These are phyloP conservation scores for Proales similis DNA, from an alignment of 1,140 invertebrate species.

Conservation along the genomic window DNA sequence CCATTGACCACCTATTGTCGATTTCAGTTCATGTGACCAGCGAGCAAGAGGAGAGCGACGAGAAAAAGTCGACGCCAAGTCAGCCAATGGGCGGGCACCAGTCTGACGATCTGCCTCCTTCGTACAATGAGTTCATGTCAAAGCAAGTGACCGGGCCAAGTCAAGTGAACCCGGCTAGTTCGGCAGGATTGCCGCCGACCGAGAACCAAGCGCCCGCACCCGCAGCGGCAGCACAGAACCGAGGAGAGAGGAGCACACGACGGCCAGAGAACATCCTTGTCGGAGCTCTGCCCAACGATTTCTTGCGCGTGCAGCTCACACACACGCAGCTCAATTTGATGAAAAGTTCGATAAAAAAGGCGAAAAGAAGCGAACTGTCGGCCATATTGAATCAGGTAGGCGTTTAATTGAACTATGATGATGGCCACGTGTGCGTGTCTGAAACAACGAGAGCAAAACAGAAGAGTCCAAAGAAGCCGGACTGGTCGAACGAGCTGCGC, in stretches of 20 bases:
- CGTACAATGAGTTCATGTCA: conserved; percentile 26
- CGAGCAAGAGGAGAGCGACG: conserved; percentile 1
- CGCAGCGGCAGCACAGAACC: no score
- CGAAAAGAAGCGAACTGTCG: conserved; percentile 17
- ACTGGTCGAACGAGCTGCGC: conserved; percentile 12
- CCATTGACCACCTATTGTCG: conserved; percentile 23
- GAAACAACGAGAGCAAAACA: not conserved
- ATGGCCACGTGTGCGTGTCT: not conserved
- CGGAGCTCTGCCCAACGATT: conserved; percentile 8
- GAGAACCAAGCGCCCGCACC: no score
- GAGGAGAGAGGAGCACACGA: not conserved
- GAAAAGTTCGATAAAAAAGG: conserved; percentile 27
- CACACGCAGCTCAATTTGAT: conserved; percentile 12
- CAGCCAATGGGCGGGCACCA: not conserved
- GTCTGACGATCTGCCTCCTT: conserved; percentile 15
- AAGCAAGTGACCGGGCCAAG: not conserved
- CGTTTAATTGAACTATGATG: not conserved
- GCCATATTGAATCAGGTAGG: conserved; percentile 31
- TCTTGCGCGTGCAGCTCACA: conserved; percentile 23
- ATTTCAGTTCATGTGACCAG: conserved; percentile 14
- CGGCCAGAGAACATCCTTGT: no score
- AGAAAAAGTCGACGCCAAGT: not conserved
- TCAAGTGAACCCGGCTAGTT: no score
- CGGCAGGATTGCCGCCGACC: no score
- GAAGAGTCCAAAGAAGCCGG: conserved; percentile 35